These are phyloP conservation scores for Atta colombica DNA, from an alignment of 1,140 invertebrate species.

Conservation along the genomic window DNA sequence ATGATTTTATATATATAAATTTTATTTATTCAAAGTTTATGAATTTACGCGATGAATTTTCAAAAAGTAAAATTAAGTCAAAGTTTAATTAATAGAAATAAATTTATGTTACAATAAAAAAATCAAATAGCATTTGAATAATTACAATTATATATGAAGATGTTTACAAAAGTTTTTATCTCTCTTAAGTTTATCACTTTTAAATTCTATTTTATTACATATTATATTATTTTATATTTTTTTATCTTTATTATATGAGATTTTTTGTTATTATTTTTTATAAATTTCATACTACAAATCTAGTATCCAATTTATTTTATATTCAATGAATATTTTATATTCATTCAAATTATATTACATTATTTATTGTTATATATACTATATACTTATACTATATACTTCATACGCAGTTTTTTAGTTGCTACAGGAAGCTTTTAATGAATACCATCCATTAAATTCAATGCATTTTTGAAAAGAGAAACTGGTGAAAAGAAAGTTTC, in stretches of 20 bases:
- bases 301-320: neutral
- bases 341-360: neutral
- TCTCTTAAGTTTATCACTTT: neutral
- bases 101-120: neutral
- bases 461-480: conserved; percentile 4
- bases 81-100: too few species aligned
- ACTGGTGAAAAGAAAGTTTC: neutral
- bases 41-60: neutral
- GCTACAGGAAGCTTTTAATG: neutral
- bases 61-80: neutral
- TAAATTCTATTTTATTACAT: neutral
- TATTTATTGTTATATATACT: neutral
- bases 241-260: neutral
- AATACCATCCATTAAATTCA: neutral
- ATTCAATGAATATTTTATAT: too few species aligned
- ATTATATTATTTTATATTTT: neutral
- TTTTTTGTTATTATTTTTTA: too few species aligned
- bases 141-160: neutral
- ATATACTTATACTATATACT: neutral
- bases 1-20: neutral
- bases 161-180: neutral
- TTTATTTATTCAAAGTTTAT: neutral
- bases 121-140: neutral
- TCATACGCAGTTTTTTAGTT: neutral
- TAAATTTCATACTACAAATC: neutral